Base-by-base conservation (phyloP, 2,888 invertebrate species). In the Sabatieria punctata region DNA sequence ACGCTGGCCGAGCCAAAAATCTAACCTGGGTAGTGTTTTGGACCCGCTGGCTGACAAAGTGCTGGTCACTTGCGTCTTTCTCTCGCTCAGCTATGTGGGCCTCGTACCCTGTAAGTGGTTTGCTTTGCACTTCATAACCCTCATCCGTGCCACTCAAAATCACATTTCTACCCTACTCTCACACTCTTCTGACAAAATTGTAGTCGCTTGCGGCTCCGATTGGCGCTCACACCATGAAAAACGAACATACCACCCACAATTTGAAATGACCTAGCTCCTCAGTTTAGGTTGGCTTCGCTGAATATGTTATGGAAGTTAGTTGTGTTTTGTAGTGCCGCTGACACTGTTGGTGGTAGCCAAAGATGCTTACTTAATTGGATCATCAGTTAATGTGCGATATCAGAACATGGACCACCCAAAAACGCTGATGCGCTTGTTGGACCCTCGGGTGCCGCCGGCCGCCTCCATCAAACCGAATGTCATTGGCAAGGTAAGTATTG, bases 11-110 rank as follows among this genome's bases (percentile, higher is more conserved):
- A 80, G 80, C 27, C 95, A 97, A 66, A 80, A 84, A 23, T 85
- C 91, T 25, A 83, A 84, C 64, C 76, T 88, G 63, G 95, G 95
- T 0, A 88, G 88, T 49, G 88, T 91, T 61, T 68, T 97, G 18
- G 95, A 97, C 69, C 95, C 95, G 0, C 77, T 91, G 73, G 95
- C 95, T 2, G 95, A 97, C 67, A 97, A 97, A 72, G 73, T 93
- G 33, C 73, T 97, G 2, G 79, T 95, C 54, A 85, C 82, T 13
- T 82, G 84, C 1, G 70, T 95, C 46, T 88, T 88, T 60, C 70
- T 91, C 43, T 77, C 86, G 0, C 72, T 95, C 51, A 84, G 89
- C 19, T 82, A 80, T 68, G 80, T 81, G 49, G 77, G 78, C 52
- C 70, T 91, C 45, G 81, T 95, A 63, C 93, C 95, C n/a, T n/a